phyloP scores from a whole-genome alignment of 35 echinoderm and acorn worm species.

The Nesometra sesokonis region DNA sequence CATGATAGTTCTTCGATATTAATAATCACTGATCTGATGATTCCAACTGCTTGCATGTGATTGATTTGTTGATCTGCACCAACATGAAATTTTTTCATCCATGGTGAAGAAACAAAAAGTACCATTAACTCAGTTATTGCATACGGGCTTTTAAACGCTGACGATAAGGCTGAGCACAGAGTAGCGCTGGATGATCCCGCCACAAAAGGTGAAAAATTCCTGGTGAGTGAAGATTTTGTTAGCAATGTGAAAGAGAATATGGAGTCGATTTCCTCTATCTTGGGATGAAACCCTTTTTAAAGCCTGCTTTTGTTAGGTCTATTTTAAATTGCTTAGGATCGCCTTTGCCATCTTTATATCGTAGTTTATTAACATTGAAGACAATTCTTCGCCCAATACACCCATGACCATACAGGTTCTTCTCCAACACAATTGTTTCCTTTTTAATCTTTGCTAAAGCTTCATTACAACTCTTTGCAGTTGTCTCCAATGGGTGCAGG shows the following conservation, averaged over 20 bases:
- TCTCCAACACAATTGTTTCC: too few species aligned
- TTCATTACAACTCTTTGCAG: neutral
- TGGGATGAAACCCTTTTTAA: constrained; percentile 17
- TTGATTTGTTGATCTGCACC: too few species aligned
- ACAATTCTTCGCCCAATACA: constrained; percentile 20
- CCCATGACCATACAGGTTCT: constrained; percentile 13
- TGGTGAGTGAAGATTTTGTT: constrained; percentile 24
- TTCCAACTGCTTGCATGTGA: too few species aligned
- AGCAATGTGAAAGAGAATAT: constrained; percentile 35
- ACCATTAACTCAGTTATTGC: too few species aligned
- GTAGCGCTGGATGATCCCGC: neutral
- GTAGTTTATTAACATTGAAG: constrained; percentile 37
- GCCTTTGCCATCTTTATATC: constrained; percentile 40
- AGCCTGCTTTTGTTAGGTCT: constrained; percentile 1
- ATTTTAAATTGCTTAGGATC: constrained; percentile 26
- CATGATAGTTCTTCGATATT: too few species aligned
- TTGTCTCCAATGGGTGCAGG: constrained; percentile 21
- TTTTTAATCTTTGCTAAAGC: neutral
- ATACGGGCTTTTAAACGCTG: too few species aligned
- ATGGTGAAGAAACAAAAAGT: too few species aligned
- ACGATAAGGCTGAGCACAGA: too few species aligned
- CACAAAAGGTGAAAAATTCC: neutral
- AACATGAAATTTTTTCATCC: too few species aligned
- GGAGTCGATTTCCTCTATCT: constrained; percentile 37
- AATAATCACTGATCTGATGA: too few species aligned